These are phyloP conservation scores for Chrysopa pallens DNA, from an alignment of 1,140 invertebrate genomes.

Conservation along the genomic window DNA sequence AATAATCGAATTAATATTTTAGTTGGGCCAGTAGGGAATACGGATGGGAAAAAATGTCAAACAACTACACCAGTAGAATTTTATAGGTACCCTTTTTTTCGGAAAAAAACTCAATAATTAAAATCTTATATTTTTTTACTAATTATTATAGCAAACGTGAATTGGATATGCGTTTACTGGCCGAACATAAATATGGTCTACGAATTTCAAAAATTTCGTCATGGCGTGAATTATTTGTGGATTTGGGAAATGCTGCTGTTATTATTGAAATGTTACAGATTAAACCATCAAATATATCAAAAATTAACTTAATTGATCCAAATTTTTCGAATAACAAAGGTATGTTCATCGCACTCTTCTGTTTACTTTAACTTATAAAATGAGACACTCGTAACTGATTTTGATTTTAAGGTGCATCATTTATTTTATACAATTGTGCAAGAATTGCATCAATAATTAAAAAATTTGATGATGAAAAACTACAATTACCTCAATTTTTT, in stretches of 20 bases:
- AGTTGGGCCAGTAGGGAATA: constrained; percentile 15
- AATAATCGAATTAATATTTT: constrained; percentile 4
- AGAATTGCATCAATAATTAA: constrained; percentile 40
- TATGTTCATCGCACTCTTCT: constrained; percentile 3
- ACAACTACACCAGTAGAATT: constrained; percentile 8
- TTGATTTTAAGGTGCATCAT: constrained; percentile 34
- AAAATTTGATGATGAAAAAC: constrained; percentile 36
- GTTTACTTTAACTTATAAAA: no score
- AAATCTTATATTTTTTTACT: no score
- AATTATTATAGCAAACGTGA: constrained; percentile 27
- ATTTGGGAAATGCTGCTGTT: constrained; percentile 37
- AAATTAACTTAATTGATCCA: constrained; percentile 22
- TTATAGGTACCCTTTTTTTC: constrained; percentile 8
- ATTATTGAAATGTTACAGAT: constrained; percentile 43
- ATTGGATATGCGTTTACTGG: constrained; percentile 34
- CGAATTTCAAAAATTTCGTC: constrained; percentile 14
- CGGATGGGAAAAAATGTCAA: constrained; percentile 10
- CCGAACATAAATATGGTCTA: constrained; percentile 38
- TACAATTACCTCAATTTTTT: constrained; percentile 28
- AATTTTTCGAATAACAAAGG: constrained; percentile 14
- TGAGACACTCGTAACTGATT: neutral
- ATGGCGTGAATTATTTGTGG: constrained; percentile 15
- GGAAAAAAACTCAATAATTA: no score
- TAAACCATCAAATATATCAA: constrained; percentile 31
- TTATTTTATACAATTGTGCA: constrained; percentile 54